These are phyloP conservation scores for Caenorhabditis uteleia DNA, from an alignment of 2,888 invertebrate species.

Conservation along the genomic window DNA sequence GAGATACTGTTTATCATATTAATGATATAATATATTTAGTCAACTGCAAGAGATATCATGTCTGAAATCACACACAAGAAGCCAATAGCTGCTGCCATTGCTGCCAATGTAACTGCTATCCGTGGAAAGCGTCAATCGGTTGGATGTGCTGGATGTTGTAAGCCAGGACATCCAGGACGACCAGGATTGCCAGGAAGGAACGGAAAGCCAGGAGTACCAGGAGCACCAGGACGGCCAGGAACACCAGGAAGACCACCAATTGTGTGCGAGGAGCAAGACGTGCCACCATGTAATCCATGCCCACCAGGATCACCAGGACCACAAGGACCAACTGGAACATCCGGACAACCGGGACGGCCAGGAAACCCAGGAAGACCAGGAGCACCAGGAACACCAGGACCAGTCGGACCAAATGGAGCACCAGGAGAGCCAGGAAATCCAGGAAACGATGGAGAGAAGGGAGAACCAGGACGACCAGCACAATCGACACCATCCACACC, in stretches of 20 bases:
- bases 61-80: slow-evolving; percentile 63
- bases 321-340: slow-evolving; percentile 58
- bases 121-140: slow-evolving; percentile 60
- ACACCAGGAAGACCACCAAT: slow-evolving; percentile 63
- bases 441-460: slow-evolving; percentile 59
- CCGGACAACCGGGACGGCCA: slow-evolving; percentile 57
- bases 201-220: slow-evolving; percentile 61
- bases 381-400: slow-evolving; percentile 56
- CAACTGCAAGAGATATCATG: slow-evolving; percentile 67
- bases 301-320: slow-evolving; percentile 66
- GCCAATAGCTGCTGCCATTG: slow-evolving; percentile 53
- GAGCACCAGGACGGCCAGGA: slow-evolving; percentile 61
- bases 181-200: slow-evolving; percentile 61
- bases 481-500: slow-evolving; percentile 61
- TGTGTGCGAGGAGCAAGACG: slow-evolving; percentile 68
- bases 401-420: slow-evolving; percentile 56
- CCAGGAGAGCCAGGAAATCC: slow-evolving; percentile 57
- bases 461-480: slow-evolving; percentile 62
- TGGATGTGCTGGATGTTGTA: slow-evolving; percentile 65
- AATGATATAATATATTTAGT: slow-evolving; percentile 12
- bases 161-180: slow-evolving; percentile 66
- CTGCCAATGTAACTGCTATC: slow-evolving; percentile 42
- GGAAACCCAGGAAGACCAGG: slow-evolving; percentile 66
- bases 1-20: too few species aligned
- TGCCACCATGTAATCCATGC: slow-evolving; percentile 69